Evolutionary conservation across 2,797 vertebrate genomes (phyloP), one percentile per base, ranked within the genome.

Genomic region (Loriculus beryllinus): DNA sequence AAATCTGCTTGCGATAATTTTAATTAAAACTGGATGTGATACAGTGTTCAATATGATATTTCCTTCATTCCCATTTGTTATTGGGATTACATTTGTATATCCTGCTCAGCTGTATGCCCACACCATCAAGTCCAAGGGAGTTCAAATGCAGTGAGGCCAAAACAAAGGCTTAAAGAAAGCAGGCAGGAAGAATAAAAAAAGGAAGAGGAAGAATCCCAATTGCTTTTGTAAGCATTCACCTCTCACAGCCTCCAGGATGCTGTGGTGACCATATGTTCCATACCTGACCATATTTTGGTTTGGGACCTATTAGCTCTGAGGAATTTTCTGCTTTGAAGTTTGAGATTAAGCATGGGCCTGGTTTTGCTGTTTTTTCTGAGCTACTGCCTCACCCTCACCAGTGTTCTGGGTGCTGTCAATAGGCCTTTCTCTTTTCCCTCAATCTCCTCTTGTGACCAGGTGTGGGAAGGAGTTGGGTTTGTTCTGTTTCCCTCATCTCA

Each of bases 1-100:
- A 96, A 96, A 96, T 97, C 95, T 96, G 77, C 89, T 88, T 80
- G 87, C 88, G 91, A 95, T 93, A 88, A 92, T 92, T 97, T 96
- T 96, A 96, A 96, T 96, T 96, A 96, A 96, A 95, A 88, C 70
- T 79, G 90, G 78, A 83, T 95, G 74, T 69, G 93, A 88, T 90
- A 62, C 91, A 91, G 70, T n/a, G n/a, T 56, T 91, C 81, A 86
- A 80, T 79, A 51, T 48, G 31, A 75, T 79, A 83, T 82, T 96
- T 86, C 72, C 69, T 77, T 82, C 77, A n/a, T 78, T 86, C 47
- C n/a, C 1, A 2, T 76, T 93, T 88, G 82, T 92, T 95, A 70
- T 57, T 92, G 29, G 85, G 77, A 74, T 91, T 84, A 77, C 23
- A 25, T 86, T 79, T 94, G 70, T 88, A 72, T 82, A 79, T 91